phyloP scores from a whole-genome alignment of 2,797 vertebrate genomes.

The Acanthurus leucopareius region DNA sequence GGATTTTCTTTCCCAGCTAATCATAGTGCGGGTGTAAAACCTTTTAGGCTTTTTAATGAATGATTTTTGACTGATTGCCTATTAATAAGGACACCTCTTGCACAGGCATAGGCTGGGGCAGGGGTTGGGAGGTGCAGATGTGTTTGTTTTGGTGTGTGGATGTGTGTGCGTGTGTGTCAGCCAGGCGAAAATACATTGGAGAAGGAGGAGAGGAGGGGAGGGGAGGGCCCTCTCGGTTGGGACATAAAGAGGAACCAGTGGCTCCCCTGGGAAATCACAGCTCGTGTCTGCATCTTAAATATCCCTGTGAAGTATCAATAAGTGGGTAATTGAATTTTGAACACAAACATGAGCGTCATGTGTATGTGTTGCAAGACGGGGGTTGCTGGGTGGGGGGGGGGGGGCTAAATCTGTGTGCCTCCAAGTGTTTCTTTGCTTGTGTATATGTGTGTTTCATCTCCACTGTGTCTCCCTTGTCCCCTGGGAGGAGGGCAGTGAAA shows the following conservation, averaged over 20 bases:
- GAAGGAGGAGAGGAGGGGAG: conserved; percentile 80
- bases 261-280: conserved; percentile 99
- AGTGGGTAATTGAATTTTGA: conserved; percentile 99
- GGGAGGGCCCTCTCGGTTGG: conserved; percentile 87
- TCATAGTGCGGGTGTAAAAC: conserved; percentile 96
- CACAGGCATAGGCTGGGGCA: conserved; percentile 90
- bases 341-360: conserved; percentile 99
- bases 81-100: conserved; percentile 99
- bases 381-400: conserved; percentile 50
- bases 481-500: conserved; percentile 91
- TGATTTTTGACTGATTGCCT: conserved; percentile 99
- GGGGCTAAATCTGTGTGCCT: conserved; percentile 50
- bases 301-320: conserved; percentile 99
- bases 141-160: conserved; percentile 79
- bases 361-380: conserved; percentile 88
- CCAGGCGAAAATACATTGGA: conserved; percentile 77
- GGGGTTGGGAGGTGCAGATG: conserved; percentile 80
- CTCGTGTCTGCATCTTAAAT: conserved; percentile 99
- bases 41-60: conserved; percentile 99
- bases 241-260: conserved; percentile 99
- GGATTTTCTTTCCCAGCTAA: conserved; percentile 98
- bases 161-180: conserved; percentile 66
- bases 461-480: conserved; percentile 85
- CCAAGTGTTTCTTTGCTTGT: conserved; percentile 55
- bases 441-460: conserved; percentile 84